These are phyloP conservation scores for Brenthis ino DNA, from an alignment of 2,888 invertebrate species.

Conservation along the genomic window DNA sequence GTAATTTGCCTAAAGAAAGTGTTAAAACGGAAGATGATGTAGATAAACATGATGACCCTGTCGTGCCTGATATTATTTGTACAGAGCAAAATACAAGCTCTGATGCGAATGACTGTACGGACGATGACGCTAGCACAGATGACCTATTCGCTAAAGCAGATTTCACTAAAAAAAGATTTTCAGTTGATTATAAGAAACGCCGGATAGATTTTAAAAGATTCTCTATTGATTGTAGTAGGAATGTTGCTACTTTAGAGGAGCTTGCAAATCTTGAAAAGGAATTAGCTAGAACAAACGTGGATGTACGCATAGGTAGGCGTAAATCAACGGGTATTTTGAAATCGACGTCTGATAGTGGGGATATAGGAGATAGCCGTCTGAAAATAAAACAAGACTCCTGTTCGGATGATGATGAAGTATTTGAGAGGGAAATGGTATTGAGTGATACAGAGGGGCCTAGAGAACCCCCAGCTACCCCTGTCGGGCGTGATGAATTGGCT, in stretches of 20 bases:
- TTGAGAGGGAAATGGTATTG: constrained; percentile 72
- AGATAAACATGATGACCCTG: constrained; percentile 8
- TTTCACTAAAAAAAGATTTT: constrained; percentile 66
- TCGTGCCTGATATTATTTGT: constrained; percentile 14
- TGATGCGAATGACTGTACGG: constrained; percentile 28
- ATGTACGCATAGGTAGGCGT: constrained; percentile 64
- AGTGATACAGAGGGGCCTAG: constrained; percentile 78
- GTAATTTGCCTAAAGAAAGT: constrained; percentile 18
- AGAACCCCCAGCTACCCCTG: constrained; percentile 88
- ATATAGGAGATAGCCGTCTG: constrained; percentile 54
- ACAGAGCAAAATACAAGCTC: constrained; percentile 35
- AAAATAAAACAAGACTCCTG: constrained; percentile 51
- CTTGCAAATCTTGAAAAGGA: constrained; percentile 67
- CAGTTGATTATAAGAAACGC: constrained; percentile 69
- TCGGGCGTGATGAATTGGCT: constrained; percentile 90
- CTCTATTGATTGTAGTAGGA: constrained; percentile 71
- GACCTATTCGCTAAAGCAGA: constrained; percentile 59
- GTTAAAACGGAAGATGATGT: constrained; percentile 9
- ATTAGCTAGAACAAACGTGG: constrained; percentile 70
- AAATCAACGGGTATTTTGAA: constrained; percentile 77
- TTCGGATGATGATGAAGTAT: constrained; percentile 84
- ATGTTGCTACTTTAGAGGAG: constrained; percentile 69
- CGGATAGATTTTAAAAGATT: constrained; percentile 72
- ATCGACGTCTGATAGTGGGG: constrained; percentile 68
- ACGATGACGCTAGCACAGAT: constrained; percentile 52